These are phyloP conservation scores for Colinus virginianus DNA, from an alignment of 2,113 vertebrate species.

Conservation along the genomic window DNA sequence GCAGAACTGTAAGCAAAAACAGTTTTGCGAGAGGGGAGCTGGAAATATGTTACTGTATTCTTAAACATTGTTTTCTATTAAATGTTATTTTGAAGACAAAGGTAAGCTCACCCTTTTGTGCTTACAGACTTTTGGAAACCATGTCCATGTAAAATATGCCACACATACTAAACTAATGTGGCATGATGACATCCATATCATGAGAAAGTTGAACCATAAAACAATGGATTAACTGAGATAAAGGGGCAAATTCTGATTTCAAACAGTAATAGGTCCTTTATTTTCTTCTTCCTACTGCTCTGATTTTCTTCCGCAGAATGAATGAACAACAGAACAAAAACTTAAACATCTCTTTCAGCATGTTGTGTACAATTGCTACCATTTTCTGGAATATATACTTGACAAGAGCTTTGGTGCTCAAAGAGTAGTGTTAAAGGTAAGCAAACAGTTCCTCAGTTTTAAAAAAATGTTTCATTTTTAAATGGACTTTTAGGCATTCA, in stretches of 20 bases:
- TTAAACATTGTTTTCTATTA: not conserved
- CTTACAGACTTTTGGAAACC: not conserved
- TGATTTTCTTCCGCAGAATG: not conserved
- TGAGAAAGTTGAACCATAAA: not conserved
- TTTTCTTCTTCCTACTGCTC: not conserved
- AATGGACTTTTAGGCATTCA: not conserved
- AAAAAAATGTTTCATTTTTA: not conserved
- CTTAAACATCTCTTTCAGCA: not conserved
- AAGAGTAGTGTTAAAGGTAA: not conserved
- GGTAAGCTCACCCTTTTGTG: not conserved
- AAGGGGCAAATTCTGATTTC: not conserved
- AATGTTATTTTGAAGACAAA: not conserved
- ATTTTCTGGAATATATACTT: not conserved
- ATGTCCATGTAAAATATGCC: not conserved
- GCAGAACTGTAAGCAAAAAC: not conserved
- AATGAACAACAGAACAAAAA: constrained; percentile 1
- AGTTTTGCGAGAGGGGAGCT: not conserved
- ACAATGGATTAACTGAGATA: not conserved
- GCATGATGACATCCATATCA: not conserved
- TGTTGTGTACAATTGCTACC: not conserved
- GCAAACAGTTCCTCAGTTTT: not conserved
- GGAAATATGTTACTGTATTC: not conserved
- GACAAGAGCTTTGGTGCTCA: not conserved
- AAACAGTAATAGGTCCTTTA: not conserved
- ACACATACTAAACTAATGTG: not conserved